Conservation (phyloP, 2,797 vertebrate genomes). For the Aphelocoma californica region DNA sequence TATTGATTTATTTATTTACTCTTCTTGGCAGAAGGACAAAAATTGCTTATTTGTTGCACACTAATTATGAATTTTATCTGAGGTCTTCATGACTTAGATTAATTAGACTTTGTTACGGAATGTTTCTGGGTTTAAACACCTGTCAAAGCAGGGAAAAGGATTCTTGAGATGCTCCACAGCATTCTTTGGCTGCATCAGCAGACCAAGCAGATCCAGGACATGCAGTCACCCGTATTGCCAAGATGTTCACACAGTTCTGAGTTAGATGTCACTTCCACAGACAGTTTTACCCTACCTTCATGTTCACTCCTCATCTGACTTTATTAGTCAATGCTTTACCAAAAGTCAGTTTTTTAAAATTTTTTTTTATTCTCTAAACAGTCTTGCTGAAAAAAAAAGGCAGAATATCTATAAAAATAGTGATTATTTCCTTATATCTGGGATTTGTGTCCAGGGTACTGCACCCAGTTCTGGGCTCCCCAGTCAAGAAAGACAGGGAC, state of each 20-base stretch:
- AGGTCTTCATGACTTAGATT: background rate
- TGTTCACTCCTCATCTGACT: background rate
- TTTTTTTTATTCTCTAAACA: background rate
- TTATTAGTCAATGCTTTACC: background rate
- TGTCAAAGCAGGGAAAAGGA: background rate
- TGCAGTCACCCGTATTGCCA: background rate
- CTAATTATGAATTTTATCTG: background rate
- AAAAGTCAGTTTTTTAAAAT: background rate
- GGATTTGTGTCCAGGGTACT: background rate
- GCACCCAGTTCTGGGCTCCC: background rate
- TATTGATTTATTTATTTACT: conserved; percentile 24
- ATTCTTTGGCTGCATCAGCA: background rate
- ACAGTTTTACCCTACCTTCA: background rate
- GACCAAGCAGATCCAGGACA: background rate
- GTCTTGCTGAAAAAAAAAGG: background rate
- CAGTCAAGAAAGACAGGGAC: background rate
- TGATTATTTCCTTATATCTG: background rate
- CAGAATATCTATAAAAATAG: background rate
- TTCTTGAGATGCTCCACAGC: background rate
- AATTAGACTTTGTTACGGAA: background rate
- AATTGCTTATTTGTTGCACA: background rate
- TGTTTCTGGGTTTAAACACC: conserved; percentile 8
- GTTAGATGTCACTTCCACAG: background rate
- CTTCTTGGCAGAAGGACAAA: background rate
- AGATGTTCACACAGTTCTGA: background rate